A percentile compares a stretch with the other conserved stretches of the same genome.
phyloP scores from a whole-genome alignment of 35 echinoderm and acorn worm species.

The Lytechinus variegatus region DNA sequence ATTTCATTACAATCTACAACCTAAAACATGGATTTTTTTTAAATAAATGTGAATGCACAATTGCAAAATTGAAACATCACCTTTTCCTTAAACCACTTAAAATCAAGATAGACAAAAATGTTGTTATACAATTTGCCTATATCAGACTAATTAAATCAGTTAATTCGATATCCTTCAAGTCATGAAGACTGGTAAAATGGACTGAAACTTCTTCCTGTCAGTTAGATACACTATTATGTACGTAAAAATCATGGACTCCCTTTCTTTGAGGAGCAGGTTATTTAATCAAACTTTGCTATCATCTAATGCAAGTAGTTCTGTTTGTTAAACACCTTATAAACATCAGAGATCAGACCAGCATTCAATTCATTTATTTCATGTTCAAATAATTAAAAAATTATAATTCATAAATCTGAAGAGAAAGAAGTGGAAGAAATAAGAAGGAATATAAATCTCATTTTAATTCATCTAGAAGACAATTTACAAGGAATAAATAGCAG shows the following conservation, averaged over 20 bases:
- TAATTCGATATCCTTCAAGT: neutral
- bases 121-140: no score
- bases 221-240: neutral
- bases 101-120: no score
- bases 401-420: neutral
- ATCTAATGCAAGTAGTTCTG: neutral
- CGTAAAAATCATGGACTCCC: neutral
- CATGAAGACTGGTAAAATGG: neutral
- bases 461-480: neutral
- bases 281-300: neutral
- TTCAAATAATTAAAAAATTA: neutral
- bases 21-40: no score
- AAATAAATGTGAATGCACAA: no score
- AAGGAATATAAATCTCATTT: neutral
- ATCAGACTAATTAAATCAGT: neutral
- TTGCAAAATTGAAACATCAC: no score
- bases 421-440: neutral
- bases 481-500: neutral
- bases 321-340: neutral
- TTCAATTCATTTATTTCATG: neutral
- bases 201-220: neutral
- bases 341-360: neutral
- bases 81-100: no score
- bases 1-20: no score
- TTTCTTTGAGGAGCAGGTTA: neutral